Conservation (phyloP, 1,140 invertebrate genomes). For the Maconellicoccus hirsutus region DNA sequence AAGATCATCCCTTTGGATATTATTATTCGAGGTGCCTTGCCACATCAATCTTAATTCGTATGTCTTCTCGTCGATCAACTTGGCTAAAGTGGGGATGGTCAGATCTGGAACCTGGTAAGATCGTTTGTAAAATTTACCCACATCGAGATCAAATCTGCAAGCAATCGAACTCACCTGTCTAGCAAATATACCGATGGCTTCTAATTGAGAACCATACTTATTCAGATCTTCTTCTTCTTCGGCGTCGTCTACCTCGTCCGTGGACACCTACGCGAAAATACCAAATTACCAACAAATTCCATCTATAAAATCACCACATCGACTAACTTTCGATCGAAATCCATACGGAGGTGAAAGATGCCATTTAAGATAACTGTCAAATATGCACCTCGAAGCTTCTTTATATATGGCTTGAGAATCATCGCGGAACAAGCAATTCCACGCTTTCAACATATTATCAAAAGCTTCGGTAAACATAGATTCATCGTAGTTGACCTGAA, state of each 20-base stretch:
- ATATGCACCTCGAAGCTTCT: constrained; percentile 46
- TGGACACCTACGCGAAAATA: constrained; percentile 32
- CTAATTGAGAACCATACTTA: constrained; percentile 55
- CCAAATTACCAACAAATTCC: neutral
- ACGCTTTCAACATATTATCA: constrained; percentile 67
- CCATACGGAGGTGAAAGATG: constrained; percentile 73
- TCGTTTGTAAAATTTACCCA: neutral
- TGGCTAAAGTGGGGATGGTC: constrained; percentile 44
- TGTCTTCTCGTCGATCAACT: constrained; percentile 52
- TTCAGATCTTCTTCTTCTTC: constrained; percentile 56
- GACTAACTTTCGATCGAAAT: neutral
- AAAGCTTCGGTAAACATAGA: constrained; percentile 63
- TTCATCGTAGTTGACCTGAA: constrained; percentile 45
- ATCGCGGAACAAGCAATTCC: constrained; percentile 45
- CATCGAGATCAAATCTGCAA: no score
- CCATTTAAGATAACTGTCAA: constrained; percentile 70
- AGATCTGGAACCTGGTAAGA: constrained; percentile 38
- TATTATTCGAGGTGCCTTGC: constrained; percentile 23
- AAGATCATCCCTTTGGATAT: constrained; percentile 40
- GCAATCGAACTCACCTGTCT: constrained; percentile 29
- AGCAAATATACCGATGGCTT: constrained; percentile 47
- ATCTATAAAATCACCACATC: neutral
- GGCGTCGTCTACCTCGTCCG: constrained; percentile 50
- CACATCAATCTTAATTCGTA: constrained; percentile 33
- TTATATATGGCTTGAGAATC: constrained; percentile 43